These are phyloP conservation scores for Phasianus colchicus DNA, from an alignment of 2,113 vertebrate genomes.

Conservation along the genomic window DNA sequence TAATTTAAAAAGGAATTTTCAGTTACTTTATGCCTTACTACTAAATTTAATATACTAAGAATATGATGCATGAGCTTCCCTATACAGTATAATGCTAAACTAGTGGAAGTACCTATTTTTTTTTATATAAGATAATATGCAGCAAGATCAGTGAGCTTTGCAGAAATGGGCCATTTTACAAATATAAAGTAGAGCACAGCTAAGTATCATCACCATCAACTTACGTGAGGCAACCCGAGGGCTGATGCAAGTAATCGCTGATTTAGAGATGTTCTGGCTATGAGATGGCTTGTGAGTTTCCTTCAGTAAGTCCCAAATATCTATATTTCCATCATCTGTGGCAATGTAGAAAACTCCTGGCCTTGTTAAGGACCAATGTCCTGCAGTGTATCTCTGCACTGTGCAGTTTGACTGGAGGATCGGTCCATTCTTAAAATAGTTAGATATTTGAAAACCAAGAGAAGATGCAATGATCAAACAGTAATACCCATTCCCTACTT, in stretches of 20 bases:
- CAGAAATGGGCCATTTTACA: neutral
- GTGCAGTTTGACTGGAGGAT: conserved; percentile 81
- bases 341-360: conserved; percentile 91
- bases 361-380: conserved; percentile 91
- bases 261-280: conserved; percentile 78
- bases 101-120: neutral
- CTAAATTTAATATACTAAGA: neutral
- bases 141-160: neutral
- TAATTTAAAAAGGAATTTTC: neutral
- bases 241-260: conserved; percentile 85
- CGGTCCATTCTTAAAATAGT: conserved; percentile 78
- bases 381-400: conserved; percentile 76
- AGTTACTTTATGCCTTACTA: neutral
- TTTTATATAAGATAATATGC: accelerated
- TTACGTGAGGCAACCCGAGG: conserved; percentile 83
- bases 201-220: conserved; percentile 45
- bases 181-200: neutral
- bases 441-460: neutral
- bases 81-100: neutral
- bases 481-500: neutral
- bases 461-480: neutral
- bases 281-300: conserved; percentile 84
- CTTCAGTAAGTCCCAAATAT: conserved; percentile 93
- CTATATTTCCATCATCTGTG: conserved; percentile 87
- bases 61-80: neutral